These are phyloP conservation scores for Corydoras sp. DNA, from an alignment of 2,113 vertebrate genomes.

Conservation along the genomic window DNA sequence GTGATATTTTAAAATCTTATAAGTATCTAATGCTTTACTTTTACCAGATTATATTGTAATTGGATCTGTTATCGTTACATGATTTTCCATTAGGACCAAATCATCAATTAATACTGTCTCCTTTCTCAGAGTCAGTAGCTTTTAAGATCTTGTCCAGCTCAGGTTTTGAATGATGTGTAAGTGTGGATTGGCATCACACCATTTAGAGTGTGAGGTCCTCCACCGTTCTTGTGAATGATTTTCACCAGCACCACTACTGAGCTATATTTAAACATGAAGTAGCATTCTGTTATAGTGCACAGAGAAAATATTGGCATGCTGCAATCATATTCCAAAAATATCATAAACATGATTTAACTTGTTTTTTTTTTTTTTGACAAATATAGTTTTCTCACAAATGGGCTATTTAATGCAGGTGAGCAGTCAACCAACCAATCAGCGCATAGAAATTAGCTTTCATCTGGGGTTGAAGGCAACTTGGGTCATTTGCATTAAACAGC, in stretches of 20 bases:
- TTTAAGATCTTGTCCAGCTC: background rate
- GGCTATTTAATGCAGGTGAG: no score
- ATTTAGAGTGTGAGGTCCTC: conserved; percentile 12
- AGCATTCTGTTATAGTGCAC: conserved; percentile 4
- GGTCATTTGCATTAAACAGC: background rate
- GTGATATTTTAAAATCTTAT: no score
- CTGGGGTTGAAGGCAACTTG: no score
- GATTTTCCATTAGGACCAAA: no score
- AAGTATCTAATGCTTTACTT: no score
- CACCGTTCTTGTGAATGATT: conserved; percentile 17
- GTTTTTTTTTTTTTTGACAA: no score
- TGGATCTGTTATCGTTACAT: no score
- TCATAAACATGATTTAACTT: no score
- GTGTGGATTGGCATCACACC: background rate
- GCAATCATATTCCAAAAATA: background rate
- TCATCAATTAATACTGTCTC: background rate
- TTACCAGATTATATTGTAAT: no score
- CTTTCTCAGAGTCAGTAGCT: background rate
- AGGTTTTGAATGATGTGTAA: background rate
- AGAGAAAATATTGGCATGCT: background rate
- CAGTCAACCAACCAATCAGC: no score
- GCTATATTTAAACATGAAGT: conserved; percentile 26
- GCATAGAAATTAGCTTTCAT: no score
- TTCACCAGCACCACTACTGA: conserved; percentile 5
- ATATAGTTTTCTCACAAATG: no score